phyloP scores from a whole-genome alignment of 2,888 invertebrate species.

The Ferdinandea cuprea region DNA sequence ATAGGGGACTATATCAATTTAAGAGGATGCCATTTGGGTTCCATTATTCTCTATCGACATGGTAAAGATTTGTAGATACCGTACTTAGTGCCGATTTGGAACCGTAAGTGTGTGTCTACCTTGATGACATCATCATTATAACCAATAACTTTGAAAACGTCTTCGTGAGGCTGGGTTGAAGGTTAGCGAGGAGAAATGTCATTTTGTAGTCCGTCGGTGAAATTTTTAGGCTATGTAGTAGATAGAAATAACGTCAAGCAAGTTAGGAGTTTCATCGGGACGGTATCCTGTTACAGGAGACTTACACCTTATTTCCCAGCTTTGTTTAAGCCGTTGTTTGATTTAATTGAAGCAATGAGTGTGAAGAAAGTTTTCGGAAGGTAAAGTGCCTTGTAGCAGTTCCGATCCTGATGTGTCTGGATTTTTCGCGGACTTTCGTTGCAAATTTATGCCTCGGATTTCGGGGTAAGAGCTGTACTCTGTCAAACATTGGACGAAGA shows the following conservation, averaged over 20 bases:
- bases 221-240: neutral
- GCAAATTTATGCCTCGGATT: constrained; percentile 62
- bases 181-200: neutral
- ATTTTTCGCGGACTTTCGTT: constrained; percentile 21
- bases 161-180: neutral
- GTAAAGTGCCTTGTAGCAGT: neutral
- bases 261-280: neutral
- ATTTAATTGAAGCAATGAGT: neutral
- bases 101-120: constrained; percentile 24
- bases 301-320: constrained; percentile 10
- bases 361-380: constrained; percentile 1
- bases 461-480: constrained; percentile 35
- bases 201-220: too few species aligned
- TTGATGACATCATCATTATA: constrained; percentile 27
- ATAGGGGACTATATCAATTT: constrained; percentile 14
- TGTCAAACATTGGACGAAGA: constrained; percentile 28
- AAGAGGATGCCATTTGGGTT: constrained; percentile 30
- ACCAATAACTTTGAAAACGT: constrained; percentile 8
- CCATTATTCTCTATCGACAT: constrained; percentile 19
- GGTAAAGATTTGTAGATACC: constrained; percentile 22
- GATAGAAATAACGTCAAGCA: neutral
- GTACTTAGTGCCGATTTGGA: constrained; percentile 13
- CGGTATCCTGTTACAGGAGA: constrained; percentile 1
- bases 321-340: constrained; percentile 5
- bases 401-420: constrained; percentile 32